Evolutionary conservation across 1,140 invertebrate species (phyloP).

Genomic region (Drosophila navojoa): DNA sequence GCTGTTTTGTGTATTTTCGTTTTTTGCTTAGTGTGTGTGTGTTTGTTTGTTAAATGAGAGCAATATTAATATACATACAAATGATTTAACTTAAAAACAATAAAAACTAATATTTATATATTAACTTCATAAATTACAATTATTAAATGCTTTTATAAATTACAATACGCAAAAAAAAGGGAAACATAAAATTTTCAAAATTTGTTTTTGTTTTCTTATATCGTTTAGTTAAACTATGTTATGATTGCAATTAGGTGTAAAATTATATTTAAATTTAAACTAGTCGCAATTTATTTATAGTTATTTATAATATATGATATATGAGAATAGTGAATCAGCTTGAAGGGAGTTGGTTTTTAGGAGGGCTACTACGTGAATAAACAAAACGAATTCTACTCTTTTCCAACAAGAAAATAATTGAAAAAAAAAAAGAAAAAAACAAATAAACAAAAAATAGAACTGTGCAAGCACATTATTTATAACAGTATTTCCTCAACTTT

Average conservation of each 20-base stretch:
- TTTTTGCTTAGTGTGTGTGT: slow-evolving; percentile 39
- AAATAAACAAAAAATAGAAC: slow-evolving; percentile 23
- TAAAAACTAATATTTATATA: slow-evolving; percentile 56
- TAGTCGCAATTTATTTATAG: slow-evolving; percentile 20
- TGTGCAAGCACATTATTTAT: slow-evolving; percentile 59
- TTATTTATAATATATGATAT: background rate
- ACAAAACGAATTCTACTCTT: slow-evolving; percentile 15
- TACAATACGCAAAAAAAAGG: slow-evolving; percentile 32
- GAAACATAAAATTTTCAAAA: slow-evolving; percentile 58
- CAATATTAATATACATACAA: slow-evolving; percentile 33
- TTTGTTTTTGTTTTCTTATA: slow-evolving; percentile 37
- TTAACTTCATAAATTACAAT: slow-evolving; percentile 64
- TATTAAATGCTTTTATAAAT: slow-evolving; percentile 75
- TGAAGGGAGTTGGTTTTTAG: background rate
- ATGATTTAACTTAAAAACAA: slow-evolving; percentile 68
- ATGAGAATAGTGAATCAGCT: slow-evolving; percentile 3
- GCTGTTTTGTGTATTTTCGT: slow-evolving; percentile 58
- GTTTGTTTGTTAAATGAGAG: slow-evolving; percentile 53
- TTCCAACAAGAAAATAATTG: background rate
- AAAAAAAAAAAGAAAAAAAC: background rate
- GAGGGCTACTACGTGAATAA: background rate
- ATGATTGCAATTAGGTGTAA: slow-evolving; percentile 40
- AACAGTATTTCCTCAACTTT: slow-evolving; percentile 24
- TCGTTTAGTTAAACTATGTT: slow-evolving; percentile 9
- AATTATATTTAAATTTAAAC: slow-evolving; percentile 39